Conservation (phyloP, 2,888 invertebrate genomes). For the Thecophora atra region DNA sequence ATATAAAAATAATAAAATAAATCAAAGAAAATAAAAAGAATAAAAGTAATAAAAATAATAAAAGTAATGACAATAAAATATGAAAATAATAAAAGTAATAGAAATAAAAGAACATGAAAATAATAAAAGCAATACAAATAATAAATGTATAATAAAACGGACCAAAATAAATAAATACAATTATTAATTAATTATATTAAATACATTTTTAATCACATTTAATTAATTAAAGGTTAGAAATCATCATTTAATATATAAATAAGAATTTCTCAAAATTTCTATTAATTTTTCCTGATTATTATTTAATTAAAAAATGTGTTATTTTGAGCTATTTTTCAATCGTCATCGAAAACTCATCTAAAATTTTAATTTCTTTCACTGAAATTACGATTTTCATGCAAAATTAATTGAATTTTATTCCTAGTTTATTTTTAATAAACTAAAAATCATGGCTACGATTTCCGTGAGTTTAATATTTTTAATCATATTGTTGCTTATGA, state of each 20-base stretch:
- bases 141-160: too few species aligned
- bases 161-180: too few species aligned
- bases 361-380: background rate
- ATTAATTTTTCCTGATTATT: background rate
- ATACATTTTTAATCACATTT: too few species aligned
- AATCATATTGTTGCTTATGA: too few species aligned
- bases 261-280: background rate
- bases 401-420: background rate
- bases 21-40: background rate
- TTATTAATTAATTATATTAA: too few species aligned
- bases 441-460: too few species aligned
- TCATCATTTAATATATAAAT: too few species aligned
- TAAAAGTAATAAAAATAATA: background rate
- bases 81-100: background rate
- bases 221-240: too few species aligned
- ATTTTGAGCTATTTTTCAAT: background rate
- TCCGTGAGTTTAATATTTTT: too few species aligned
- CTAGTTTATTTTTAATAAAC: too few species aligned
- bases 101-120: background rate
- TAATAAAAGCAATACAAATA: too few species aligned
- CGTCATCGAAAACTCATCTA: background rate
- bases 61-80: too few species aligned
- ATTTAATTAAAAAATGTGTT: constrained; percentile 2
- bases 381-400: background rate
- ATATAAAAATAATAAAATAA: background rate